A percentile compares a stretch with the other conserved stretches of the same genome.
Evolutionary conservation across 2,888 invertebrate species (phyloP).

Genomic region (Ptilodon capucinus): DNA sequence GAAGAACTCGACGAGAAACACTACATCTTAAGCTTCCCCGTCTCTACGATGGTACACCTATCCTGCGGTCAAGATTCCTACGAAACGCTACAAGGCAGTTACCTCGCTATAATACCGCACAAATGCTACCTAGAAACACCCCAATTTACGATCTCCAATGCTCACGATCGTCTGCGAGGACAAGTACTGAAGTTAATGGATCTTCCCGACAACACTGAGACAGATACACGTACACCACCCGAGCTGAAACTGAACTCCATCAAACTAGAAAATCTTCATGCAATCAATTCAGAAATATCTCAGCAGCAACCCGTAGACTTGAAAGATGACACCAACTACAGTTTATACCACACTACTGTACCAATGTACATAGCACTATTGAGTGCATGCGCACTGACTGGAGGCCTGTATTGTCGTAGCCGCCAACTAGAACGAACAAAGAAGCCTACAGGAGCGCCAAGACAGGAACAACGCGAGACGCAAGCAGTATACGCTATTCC

Average conservation of each 20-base stretch:
- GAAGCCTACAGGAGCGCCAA: background rate
- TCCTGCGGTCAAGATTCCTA: constrained; percentile 17
- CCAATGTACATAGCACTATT: background rate
- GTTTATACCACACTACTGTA: background rate
- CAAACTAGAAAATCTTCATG: background rate
- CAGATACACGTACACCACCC: background rate
- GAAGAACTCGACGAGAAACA: constrained; percentile 18
- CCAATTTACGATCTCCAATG: constrained; percentile 3
- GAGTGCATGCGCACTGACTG: background rate
- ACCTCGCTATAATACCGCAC: constrained; percentile 1
- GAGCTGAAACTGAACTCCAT: background rate
- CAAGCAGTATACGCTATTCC: background rate
- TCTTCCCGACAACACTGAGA: background rate
- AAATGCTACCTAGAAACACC: background rate
- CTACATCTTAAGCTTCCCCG: constrained; percentile 18
- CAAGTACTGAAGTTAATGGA: constrained; percentile 5
- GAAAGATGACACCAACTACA: background rate
- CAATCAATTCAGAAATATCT: background rate
- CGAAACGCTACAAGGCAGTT: constrained; percentile 9
- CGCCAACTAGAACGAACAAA: background rate
- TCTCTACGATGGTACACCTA: constrained; percentile 12
- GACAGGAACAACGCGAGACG: background rate
- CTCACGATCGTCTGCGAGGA: constrained; percentile 3
- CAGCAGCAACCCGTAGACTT: background rate
- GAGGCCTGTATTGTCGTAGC: background rate